Percentiles rank a stretch among this genome's conserved stretches.
Evolutionary conservation across 1,140 invertebrate genomes (phyloP).

Genomic region (Brevipalpus yothersi): DNA sequence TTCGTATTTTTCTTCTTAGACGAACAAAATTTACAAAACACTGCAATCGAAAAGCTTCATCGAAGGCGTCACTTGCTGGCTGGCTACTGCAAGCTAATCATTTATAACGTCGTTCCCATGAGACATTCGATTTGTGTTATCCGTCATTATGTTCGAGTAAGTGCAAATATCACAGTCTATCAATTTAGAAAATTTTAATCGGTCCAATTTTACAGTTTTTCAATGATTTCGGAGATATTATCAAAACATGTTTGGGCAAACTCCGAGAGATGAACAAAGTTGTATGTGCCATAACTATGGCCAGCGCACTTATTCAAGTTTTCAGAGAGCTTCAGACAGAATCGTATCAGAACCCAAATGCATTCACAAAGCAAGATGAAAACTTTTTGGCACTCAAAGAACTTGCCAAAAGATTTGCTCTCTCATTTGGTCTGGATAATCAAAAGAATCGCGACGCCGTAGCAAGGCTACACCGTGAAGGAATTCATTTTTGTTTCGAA

Average conservation of each 20-base stretch:
- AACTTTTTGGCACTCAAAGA: slow-evolving; percentile 73
- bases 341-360: slow-evolving; percentile 15
- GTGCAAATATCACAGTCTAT: background rate
- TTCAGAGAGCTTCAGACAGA: slow-evolving; percentile 43
- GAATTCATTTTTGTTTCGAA: slow-evolving; percentile 66
- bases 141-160: slow-evolving; percentile 84
- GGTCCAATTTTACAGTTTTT: slow-evolving; percentile 44
- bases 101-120: slow-evolving; percentile 86
- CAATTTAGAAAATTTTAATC: background rate
- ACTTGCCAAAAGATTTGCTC: slow-evolving; percentile 80
- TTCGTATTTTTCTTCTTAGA: slow-evolving; percentile 14
- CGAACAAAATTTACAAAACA: slow-evolving; percentile 49
- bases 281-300: slow-evolving; percentile 80
- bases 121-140: slow-evolving; percentile 73
- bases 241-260: slow-evolving; percentile 86
- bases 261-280: slow-evolving; percentile 92
- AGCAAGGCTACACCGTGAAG: slow-evolving; percentile 76
- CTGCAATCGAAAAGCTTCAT: slow-evolving; percentile 81
- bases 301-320: slow-evolving; percentile 60
- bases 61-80: slow-evolving; percentile 85
- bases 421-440: slow-evolving; percentile 90
- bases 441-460: slow-evolving; percentile 93
- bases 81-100: slow-evolving; percentile 87
- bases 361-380: slow-evolving; percentile 32
- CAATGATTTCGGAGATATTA: slow-evolving; percentile 98